These are phyloP conservation scores for Artemisiospiza belli DNA, from an alignment of 2,113 vertebrate species.

Conservation along the genomic window DNA sequence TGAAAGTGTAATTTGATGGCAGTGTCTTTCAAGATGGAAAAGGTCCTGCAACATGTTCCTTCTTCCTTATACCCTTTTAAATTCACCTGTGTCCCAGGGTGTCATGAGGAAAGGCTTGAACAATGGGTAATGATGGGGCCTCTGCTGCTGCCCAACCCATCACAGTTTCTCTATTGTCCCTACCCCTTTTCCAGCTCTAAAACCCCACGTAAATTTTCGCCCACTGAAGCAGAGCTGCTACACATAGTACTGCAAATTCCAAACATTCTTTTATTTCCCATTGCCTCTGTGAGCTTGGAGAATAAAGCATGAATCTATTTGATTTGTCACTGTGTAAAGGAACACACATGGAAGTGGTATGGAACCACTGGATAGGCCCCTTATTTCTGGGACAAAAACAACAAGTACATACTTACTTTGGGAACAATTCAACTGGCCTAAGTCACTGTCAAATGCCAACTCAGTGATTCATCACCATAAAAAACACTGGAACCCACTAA, in stretches of 20 bases:
- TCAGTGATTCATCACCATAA: background rate
- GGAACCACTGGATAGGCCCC: background rate
- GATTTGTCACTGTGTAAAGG: background rate
- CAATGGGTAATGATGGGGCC: background rate
- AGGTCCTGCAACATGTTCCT: background rate
- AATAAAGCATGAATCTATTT: background rate
- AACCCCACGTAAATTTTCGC: constrained; percentile 34
- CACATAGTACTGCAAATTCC: constrained; percentile 57
- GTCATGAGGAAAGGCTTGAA: background rate
- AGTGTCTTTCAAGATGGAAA: background rate
- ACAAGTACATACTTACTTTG: background rate
- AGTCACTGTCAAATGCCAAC: background rate
- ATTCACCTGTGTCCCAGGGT: background rate
- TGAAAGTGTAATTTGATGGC: background rate
- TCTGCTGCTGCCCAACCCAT: background rate
- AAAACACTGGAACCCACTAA: background rate
- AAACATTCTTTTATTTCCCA: background rate
- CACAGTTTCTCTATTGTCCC: background rate
- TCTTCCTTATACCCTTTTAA: background rate
- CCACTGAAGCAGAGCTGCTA: constrained; percentile 48
- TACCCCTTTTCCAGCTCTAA: constrained; percentile 14
- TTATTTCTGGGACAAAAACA: background rate
- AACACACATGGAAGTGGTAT: background rate
- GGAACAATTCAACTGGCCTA: background rate
- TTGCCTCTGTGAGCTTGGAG: background rate